These are phyloP conservation scores for Cynodonichthys magdalenae DNA, from an alignment of 2,797 vertebrate species.

Conservation along the genomic window DNA sequence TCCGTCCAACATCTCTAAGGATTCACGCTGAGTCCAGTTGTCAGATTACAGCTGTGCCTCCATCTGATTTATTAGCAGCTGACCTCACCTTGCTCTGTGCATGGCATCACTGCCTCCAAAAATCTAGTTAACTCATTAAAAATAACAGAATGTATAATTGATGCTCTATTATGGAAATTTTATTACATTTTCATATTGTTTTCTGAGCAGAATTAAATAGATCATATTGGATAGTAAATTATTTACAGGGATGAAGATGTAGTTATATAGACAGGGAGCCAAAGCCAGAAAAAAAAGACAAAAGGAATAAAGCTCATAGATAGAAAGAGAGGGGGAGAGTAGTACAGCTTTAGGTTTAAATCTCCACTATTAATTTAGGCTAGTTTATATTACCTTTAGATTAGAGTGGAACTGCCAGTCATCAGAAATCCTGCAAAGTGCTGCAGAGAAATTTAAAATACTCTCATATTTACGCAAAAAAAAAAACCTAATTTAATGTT, in stretches of 20 bases:
- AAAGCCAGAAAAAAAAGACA: slow-evolving; percentile 18
- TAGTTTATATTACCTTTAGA: slow-evolving; percentile 42
- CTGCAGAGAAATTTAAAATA: slow-evolving; percentile 24
- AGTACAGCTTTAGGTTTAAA: slow-evolving; percentile 35
- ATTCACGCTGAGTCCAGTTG: slow-evolving; percentile 15
- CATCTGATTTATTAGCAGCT: slow-evolving; percentile 53
- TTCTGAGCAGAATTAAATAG: slow-evolving; percentile 79
- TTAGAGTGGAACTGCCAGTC: slow-evolving; percentile 22
- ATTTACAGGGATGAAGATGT: slow-evolving; percentile 74
- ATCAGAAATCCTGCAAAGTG: slow-evolving; percentile 1
- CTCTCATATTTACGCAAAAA: slow-evolving; percentile 27
- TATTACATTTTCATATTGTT: slow-evolving; percentile 81
- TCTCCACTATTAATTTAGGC: slow-evolving; percentile 44
- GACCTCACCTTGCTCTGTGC: slow-evolving; percentile 47
- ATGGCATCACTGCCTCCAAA: slow-evolving; percentile 55
- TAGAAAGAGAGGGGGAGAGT: background rate
- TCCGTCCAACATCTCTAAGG: slow-evolving; percentile 6
- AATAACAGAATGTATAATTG: slow-evolving; percentile 82
- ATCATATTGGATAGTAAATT: slow-evolving; percentile 82
- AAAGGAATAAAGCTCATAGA: slow-evolving; percentile 6
- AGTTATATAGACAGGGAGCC: slow-evolving; percentile 51
- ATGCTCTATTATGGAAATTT: slow-evolving; percentile 84
- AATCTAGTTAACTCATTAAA: slow-evolving; percentile 81
- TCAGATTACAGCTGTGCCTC: slow-evolving; percentile 46
- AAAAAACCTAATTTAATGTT: slow-evolving; percentile 43